phyloP scores from a whole-genome alignment of 2,113 vertebrate genomes.

The Prinia subflava region DNA sequence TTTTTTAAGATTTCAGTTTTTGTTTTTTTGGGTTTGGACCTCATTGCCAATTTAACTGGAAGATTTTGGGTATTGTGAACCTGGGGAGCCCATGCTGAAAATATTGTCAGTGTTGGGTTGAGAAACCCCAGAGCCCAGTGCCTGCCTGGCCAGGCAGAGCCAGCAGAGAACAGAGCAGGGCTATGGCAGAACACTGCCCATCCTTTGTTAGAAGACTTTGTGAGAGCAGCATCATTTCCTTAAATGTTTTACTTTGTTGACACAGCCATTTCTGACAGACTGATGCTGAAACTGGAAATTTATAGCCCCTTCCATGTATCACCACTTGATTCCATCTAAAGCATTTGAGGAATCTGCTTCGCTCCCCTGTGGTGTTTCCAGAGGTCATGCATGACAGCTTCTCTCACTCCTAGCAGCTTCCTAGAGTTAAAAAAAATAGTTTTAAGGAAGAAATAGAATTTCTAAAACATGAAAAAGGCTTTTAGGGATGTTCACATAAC shows the following conservation, averaged over 20 bases:
- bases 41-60: neutral
- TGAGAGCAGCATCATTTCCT: neutral
- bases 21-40: neutral
- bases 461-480: neutral
- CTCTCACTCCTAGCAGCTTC: neutral
- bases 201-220: neutral
- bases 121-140: accelerated
- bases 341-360: neutral
- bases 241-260: neutral
- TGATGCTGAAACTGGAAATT: neutral
- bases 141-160: neutral
- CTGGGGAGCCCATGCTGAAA: neutral
- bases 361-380: neutral
- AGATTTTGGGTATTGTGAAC: neutral
- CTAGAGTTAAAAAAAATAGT: neutral
- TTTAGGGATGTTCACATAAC: neutral
- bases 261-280: neutral
- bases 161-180: neutral
- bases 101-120: neutral
- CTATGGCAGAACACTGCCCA: neutral
- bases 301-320: neutral
- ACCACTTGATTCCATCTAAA: neutral
- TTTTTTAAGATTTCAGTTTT: neutral
- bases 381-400: neutral
- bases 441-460: neutral